A percentile compares a stretch with the other conserved stretches of the same genome.
phyloP scores from a whole-genome alignment of 1,140 invertebrate genomes.

The Adelges cooleyi region DNA sequence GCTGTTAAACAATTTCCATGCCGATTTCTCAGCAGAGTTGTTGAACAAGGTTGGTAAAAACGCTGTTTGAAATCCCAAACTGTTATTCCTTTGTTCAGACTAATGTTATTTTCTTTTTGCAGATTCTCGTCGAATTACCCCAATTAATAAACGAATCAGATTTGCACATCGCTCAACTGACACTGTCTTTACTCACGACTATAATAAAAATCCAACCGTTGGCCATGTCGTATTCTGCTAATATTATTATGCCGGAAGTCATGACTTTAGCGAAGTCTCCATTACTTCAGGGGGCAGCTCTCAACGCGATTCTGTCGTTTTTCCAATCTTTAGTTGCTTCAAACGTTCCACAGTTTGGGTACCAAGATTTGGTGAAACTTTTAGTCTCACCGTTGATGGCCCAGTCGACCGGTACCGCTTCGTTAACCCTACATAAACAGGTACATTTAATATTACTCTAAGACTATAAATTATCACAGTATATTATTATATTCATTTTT shows the following conservation, averaged over 20 bases:
- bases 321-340: conserved; percentile 78
- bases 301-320: conserved; percentile 45
- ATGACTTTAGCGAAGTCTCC: conserved; percentile 79
- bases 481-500: background rate
- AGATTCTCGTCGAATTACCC: conserved; percentile 70
- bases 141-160: conserved; percentile 85
- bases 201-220: conserved; percentile 57
- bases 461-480: background rate
- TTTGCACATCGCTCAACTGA: conserved; percentile 89
- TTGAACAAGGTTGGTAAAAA: conserved; percentile 51
- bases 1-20: conserved; percentile 60
- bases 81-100: background rate
- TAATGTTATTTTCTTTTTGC: conserved; percentile 28
- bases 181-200: conserved; percentile 62
- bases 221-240: conserved; percentile 53
- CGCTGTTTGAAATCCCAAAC: background rate
- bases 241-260: conserved; percentile 67
- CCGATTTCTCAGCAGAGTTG: conserved; percentile 50
- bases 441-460: conserved; percentile 17
- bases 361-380: conserved; percentile 63
- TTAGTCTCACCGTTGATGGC: conserved; percentile 50
- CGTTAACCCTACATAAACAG: conserved; percentile 34
- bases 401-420: conserved; percentile 6
- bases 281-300: conserved; percentile 54
- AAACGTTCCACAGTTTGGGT: conserved; percentile 63